phyloP scores from a whole-genome alignment of 2,113 vertebrate species.

The Hepsetus odoe region DNA sequence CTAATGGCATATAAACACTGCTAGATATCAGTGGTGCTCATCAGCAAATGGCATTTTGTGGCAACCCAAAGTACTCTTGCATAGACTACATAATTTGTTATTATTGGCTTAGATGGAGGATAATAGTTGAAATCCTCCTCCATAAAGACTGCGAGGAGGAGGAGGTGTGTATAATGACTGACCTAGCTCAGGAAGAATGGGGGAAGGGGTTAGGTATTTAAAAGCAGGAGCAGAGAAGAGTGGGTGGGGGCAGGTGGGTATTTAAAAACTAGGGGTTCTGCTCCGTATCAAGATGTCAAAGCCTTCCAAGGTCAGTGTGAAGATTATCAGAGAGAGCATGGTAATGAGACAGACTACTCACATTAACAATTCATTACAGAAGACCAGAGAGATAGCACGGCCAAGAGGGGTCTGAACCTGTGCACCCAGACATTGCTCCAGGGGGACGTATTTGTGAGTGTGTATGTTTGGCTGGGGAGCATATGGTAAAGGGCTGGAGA shows the following conservation, averaged over 20 bases:
- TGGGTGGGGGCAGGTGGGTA: not conserved
- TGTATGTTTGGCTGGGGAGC: not conserved
- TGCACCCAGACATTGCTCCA: constrained; percentile 3
- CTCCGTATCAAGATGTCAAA: constrained; percentile 45
- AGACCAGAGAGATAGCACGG: constrained; percentile 10
- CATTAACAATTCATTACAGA: constrained; percentile 73
- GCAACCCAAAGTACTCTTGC: not conserved
- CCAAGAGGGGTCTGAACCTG: constrained; percentile 29
- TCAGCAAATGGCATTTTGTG: not conserved
- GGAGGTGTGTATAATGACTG: constrained; percentile 17
- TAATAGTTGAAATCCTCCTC: constrained; percentile 25
- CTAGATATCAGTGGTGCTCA: not conserved
- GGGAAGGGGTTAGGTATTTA: constrained; percentile 25
- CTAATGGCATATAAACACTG: not conserved
- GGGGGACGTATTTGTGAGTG: constrained; percentile 14
- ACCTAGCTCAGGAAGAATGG: not conserved
- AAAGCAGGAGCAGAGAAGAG: not conserved
- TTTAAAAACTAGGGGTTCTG: constrained; percentile 41
- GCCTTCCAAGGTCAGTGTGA: constrained; percentile 64
- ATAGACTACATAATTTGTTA: not conserved
- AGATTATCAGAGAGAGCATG: constrained; percentile 54
- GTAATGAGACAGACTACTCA: constrained; percentile 55
- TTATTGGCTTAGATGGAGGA: not conserved
- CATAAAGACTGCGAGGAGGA: constrained; percentile 2
- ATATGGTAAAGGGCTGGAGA: not conserved